Base-by-base conservation (phyloP, 2,888 invertebrate genomes). In the Lasius platythorax region DNA sequence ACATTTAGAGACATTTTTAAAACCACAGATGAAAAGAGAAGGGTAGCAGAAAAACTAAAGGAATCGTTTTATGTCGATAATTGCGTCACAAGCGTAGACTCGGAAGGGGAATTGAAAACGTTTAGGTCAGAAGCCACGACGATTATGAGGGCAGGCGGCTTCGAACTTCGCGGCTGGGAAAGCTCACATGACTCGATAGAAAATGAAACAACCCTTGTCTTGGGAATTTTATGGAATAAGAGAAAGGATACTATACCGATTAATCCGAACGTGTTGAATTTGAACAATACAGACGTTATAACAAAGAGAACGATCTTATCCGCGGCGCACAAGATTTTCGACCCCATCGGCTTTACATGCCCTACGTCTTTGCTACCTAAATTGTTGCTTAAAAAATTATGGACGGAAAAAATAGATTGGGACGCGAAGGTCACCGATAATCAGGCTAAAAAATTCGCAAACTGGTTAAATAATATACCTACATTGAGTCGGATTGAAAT, bases 381-480 rank as follows among this genome's bases (percentile, higher is more conserved):
- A 15, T 61, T 84, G 9, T 12, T 86, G 2, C 30, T 86, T 0
- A 64, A 43, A 9, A 33, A 67, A 5, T 66, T 86, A 11, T 82
- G 74, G 68, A 23, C 12, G 6, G 23, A 67, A 6, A 74, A 82
- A 2, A 78, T 56, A 3, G 74, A 76, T n/a, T 85, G 86, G 86
- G 84, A 86, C n/a, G 23, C 11, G 0, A 15, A 58, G 3, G 61
- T 84, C 11, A 33, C 28, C 2, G 28, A 50, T 1, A 37, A 40
- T 12, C 72, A 12, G 1, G 8, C 3, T 0, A 28, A 82, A 5
- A 37, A 43, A 18, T 86, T 87, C 53, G 5, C 56, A 15, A 68
- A 58, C 0, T 91, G 87, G 87, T 28, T 85, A 40, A 50, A 84
- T 6, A 76, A 89, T 50, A 82, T 92, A 28, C 43, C 61, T 11